Base-by-base conservation (phyloP, 2,113 vertebrate species). In the Tragelaphus scriptus region DNA sequence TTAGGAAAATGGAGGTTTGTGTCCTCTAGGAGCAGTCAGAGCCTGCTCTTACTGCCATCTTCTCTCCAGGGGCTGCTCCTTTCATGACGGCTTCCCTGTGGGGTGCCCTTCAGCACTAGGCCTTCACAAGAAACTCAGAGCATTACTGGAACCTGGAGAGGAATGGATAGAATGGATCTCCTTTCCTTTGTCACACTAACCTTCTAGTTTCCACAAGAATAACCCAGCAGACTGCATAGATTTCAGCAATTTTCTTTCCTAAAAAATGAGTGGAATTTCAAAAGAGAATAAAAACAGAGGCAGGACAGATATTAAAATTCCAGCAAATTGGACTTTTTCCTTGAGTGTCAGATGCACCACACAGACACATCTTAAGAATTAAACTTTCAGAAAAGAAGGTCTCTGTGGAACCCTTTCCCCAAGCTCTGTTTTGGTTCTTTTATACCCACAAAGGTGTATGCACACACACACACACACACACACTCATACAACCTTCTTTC, bases 251-350 rank as follows among this genome's bases (percentile, higher is more conserved):
- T 77, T 81, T 94, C 28, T 53, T 96, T 84, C 80, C 55, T 95
- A 47, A 82, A 87, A 61, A 25, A 75, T 77, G 47, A 81, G 51
- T 92, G 56, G 58, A 91, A 68, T 82, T 97, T 94, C 47, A 89
- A 49, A 96, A 81, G 30, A 28, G 44, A 91, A 89, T 91, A 85
- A 82, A 93, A 88, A 82, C 59, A 97, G 19, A 95, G 5, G 16
- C 25, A 84, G 36, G 71, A 80, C 26, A 88, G 87, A 90, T 82
- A 58, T 51, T 53, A 58, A 95, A 82, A 92, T 92, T 86, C 23
- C 55, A 79, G 68, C 53, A 89, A 86, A 17, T 65, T 90, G 59
- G 10, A 58, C 47, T 95, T 91, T 68, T 53, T 84, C 58, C 32
- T 85, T 86, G 40, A 75, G 14, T 53, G 26, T 91, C 32, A 88